Percentiles rank a stretch among this genome's conserved stretches.
Conservation (phyloP, 2,113 vertebrate species). For the Rallus limicola region DNA sequence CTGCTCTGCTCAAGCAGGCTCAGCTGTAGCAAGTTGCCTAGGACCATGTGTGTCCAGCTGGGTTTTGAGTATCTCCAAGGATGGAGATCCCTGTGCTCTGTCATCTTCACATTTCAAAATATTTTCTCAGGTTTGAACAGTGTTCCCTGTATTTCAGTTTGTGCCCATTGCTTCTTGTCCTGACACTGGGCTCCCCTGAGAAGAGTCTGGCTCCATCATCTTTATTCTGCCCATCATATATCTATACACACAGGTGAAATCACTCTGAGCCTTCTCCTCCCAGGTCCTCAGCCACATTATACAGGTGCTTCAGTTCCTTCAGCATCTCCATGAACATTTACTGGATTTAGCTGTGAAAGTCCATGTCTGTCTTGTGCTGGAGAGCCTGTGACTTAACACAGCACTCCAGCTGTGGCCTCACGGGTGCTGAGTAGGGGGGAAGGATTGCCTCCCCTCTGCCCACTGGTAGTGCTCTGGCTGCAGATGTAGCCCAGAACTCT, state of each 20-base stretch:
- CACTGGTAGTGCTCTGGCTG: neutral
- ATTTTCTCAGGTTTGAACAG: neutral
- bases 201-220: neutral
- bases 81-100: neutral
- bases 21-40: neutral
- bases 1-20: neutral
- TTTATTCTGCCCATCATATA: neutral
- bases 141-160: neutral
- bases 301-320: neutral
- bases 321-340: neutral
- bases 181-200: too few relatives aligned
- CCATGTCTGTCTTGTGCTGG: fast-evolving
- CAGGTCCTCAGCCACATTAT: neutral
- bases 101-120: neutral
- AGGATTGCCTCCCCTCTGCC: neutral
- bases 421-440: neutral
- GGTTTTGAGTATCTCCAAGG: neutral
- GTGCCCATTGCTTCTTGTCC: neutral
- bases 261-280: neutral
- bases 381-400: neutral
- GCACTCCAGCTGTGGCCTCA: neutral
- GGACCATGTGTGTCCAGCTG: fast-evolving
- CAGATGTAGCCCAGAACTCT: neutral
- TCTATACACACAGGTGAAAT: neutral
- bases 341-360: neutral